These are phyloP conservation scores for Periplaneta americana DNA, from an alignment of 1,140 invertebrate genomes.

Conservation along the genomic window DNA sequence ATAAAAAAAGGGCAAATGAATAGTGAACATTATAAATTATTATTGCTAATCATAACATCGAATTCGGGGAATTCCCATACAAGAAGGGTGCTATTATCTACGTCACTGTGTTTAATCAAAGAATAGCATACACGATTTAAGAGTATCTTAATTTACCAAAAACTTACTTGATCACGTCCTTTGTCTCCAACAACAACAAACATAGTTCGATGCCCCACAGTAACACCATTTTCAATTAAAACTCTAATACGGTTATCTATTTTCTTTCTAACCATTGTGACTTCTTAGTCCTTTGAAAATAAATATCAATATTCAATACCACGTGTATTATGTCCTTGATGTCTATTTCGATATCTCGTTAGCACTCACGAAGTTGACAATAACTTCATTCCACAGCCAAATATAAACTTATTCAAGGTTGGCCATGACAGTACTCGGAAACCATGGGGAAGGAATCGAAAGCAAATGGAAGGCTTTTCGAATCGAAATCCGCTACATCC, in stretches of 20 bases:
- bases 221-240: slow-evolving; percentile 96
- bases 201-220: slow-evolving; percentile 81
- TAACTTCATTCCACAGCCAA: background rate
- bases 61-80: no score
- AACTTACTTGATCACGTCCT: slow-evolving; percentile 83
- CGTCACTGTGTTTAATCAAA: no score
- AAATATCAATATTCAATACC: background rate
- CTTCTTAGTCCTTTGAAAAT: background rate
- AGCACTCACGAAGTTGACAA: background rate
- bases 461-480: background rate
- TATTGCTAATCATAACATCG: no score
- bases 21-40: no score
- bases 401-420: background rate
- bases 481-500: background rate
- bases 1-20: no score
- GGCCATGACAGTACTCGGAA: background rate
- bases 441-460: background rate
- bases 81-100: no score
- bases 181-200: slow-evolving; percentile 96
- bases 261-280: slow-evolving; percentile 83
- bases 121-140: no score
- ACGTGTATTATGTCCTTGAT: background rate
- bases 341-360: background rate
- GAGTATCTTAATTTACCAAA: no score
- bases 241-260: slow-evolving; percentile 94